Percentiles rank a stretch among this genome's conserved stretches.
These are phyloP conservation scores for Prenolepis imparis DNA, from an alignment of 2,888 invertebrate genomes.

Conservation along the genomic window DNA sequence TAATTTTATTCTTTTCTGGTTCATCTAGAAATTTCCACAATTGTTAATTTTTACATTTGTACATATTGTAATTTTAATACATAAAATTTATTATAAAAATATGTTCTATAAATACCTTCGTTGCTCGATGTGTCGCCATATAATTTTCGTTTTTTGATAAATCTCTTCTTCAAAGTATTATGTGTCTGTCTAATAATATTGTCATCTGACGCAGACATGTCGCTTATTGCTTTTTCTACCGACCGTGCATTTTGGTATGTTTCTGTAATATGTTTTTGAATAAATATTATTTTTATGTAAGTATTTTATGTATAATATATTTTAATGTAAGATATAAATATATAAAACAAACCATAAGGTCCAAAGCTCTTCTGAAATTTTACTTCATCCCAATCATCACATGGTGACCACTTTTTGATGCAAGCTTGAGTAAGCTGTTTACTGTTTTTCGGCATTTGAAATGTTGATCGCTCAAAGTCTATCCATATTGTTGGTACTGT, in stretches of 20 bases:
- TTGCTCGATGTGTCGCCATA: not conserved
- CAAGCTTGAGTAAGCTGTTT: not conserved
- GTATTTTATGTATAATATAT: not conserved
- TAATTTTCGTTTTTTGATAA: not conserved
- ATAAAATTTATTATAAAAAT: too few relatives aligned
- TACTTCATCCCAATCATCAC: not conserved
- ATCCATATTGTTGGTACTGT: conserved; percentile 19
- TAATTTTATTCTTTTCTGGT: not conserved
- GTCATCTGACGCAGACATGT: not conserved
- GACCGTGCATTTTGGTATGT: not conserved
- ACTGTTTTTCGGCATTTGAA: conserved; percentile 17
- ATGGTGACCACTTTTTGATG: not conserved
- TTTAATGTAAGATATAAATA: not conserved
- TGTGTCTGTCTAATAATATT: not conserved
- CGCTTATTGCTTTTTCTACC: not conserved
- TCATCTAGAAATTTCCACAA: not conserved
- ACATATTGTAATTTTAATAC: too few relatives aligned
- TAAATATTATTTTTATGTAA: not conserved
- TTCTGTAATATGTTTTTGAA: not conserved
- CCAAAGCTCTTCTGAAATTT: not conserved
- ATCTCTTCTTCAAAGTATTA: not conserved
- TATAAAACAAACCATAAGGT: conserved; percentile 12
- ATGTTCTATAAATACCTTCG: not conserved
- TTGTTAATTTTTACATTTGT: not conserved
- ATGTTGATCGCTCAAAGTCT: not conserved